These are phyloP conservation scores for Ernsta delagoae DNA, from an alignment of 2,888 invertebrate genomes.

Conservation along the genomic window DNA sequence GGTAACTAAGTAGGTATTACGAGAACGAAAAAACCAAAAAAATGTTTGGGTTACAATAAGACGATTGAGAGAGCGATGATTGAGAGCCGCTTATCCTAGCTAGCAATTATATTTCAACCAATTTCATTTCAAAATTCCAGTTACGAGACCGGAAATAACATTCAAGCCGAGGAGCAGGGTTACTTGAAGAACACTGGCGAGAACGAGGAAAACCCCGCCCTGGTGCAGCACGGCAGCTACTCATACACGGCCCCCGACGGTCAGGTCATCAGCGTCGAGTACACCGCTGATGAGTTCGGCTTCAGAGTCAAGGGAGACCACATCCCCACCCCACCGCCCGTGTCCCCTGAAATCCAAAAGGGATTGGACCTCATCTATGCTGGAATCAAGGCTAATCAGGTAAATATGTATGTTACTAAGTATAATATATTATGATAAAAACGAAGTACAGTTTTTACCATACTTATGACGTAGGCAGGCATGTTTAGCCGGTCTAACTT, in stretches of 20 bases:
- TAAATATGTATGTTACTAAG: no score
- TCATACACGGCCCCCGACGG: constrained; percentile 92
- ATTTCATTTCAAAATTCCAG: constrained; percentile 62
- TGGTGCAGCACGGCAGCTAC: constrained; percentile 92
- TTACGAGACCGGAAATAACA: constrained; percentile 94
- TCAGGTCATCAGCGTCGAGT: constrained; percentile 89
- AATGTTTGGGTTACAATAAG: no score
- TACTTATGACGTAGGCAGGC: no score
- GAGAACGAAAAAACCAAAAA: no score
- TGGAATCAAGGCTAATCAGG: constrained; percentile 87
- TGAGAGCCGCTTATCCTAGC: no score
- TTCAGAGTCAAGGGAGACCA: constrained; percentile 93
- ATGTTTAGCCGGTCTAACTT: no score
- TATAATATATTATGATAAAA: no score
- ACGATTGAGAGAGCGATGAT: no score
- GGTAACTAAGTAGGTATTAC: no score
- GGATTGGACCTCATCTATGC: constrained; percentile 94
- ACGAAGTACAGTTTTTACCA: no score
- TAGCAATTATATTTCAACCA: no score
- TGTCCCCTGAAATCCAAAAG: constrained; percentile 93
- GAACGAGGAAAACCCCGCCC: constrained; percentile 82
- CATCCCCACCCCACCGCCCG: constrained; percentile 93
- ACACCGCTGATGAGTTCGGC: constrained; percentile 93
- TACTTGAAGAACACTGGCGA: constrained; percentile 89
- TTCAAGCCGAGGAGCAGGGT: constrained; percentile 91